Base-by-base conservation (phyloP, 2,888 invertebrate genomes). In the Euclidia mi region DNA sequence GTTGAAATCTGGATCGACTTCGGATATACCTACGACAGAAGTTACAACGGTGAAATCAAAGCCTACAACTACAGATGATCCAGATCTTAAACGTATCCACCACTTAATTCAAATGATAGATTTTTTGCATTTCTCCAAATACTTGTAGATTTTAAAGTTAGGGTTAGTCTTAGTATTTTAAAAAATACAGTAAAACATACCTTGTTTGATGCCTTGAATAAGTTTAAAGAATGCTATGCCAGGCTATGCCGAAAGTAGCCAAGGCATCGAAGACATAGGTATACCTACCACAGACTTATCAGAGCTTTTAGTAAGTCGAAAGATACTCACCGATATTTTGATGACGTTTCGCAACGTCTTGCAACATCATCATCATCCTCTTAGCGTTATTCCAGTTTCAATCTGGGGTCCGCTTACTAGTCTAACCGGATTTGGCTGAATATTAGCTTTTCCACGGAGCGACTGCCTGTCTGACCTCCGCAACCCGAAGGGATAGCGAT, bases 141-240 rank as follows among this genome's bases (percentile, higher is more conserved):
- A 67, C 85, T 97, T 32, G 94, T 97, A 1, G 96, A 96, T 77
- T 95, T 96, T 48, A 97, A 97, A 84, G 90, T 97, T 25, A 94
- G 95, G 73, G 84, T 97, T 40, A 97, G 97, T 0, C 82, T 97
- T 48, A 96, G 96, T 53, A 92, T 97, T 59, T 82, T 97, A 11
- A 96, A 96, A 76, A 96, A 95, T 53, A 96, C 97, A 1, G 96
- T 97, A 7, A n/a, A n/a, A n/a, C n/a, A n/a, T n/a, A n/a, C n/a
- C n/a, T n/a, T n/a, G n/a, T n/a, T n/a, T n/a, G 95, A 96, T 47
- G 95, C 96, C 3, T 89, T 97, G 43, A 96, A 96, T 25, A 95
- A 95, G 75, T 96, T 97, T 68, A 95, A 96, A 62, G 96, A 96
- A n/a, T n/a, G n/a, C n/a, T n/a, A n/a, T n/a, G n/a, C 12, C 70